These are phyloP conservation scores for Bambusicola thoracicus DNA, from an alignment of 2,113 vertebrate species.

Conservation along the genomic window DNA sequence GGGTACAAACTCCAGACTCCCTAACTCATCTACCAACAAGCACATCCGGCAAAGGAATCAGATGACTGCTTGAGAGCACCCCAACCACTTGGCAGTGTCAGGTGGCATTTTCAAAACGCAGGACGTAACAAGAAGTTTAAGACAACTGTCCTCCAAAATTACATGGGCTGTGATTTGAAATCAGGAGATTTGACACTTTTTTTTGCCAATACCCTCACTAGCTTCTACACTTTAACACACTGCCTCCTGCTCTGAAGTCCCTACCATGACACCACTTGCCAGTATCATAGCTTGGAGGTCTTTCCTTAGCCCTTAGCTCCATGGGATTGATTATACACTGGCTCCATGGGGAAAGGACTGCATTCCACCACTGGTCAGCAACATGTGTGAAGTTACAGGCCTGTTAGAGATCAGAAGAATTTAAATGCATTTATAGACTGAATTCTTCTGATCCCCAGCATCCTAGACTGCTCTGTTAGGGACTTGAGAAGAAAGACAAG, in stretches of 20 bases:
- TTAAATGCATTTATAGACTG: neutral
- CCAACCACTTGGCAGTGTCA: neutral
- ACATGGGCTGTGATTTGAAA: neutral
- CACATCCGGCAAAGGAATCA: neutral
- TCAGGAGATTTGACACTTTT: neutral
- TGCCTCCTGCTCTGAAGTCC: neutral
- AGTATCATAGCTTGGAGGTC: neutral
- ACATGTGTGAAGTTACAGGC: fast-evolving
- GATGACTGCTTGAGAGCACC: neutral
- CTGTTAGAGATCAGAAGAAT: neutral
- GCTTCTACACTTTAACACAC: neutral
- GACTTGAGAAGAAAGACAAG: neutral
- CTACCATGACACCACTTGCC: neutral
- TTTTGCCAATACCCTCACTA: neutral
- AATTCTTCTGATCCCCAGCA: neutral
- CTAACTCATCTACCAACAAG: neutral
- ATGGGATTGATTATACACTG: neutral
- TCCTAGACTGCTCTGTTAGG: neutral
- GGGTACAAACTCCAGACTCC: conserved; percentile 3
- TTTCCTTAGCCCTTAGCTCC: neutral
- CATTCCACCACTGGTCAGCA: fast-evolving
- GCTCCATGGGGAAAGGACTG: neutral
- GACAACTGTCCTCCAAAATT: neutral
- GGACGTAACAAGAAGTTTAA: neutral
- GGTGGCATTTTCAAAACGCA: neutral